Evolutionary conservation across 1,140 invertebrate species (phyloP).

Genomic region (Bombus waltoni): DNA sequence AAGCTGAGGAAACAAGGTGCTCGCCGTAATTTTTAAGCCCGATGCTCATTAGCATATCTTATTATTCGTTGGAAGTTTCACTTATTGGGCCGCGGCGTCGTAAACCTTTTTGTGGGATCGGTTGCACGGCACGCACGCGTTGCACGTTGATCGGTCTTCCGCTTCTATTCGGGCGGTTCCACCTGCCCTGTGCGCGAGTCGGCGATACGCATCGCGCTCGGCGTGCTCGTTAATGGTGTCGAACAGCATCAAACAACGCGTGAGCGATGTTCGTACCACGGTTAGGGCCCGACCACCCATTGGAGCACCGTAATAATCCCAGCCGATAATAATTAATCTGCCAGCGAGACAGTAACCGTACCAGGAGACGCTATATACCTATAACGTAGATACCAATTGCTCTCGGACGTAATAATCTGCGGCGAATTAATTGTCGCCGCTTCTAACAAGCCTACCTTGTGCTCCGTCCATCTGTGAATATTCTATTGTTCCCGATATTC

Average conservation of each 20-base stretch:
- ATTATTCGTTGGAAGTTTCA: not conserved
- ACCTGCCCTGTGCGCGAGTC: conserved; percentile 18
- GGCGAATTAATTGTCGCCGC: conserved; percentile 59
- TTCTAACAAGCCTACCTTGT: conserved; percentile 19
- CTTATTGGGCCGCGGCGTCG: not conserved
- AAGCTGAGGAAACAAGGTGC: not conserved
- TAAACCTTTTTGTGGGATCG: not conserved
- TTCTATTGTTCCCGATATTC: not conserved
- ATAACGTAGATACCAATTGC: conserved; percentile 59
- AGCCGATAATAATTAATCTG: conserved; percentile 67
- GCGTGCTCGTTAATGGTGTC: conserved; percentile 43
- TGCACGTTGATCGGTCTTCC: not conserved
- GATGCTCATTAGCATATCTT: not conserved
- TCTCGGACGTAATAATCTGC: conserved; percentile 63
- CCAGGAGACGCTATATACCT: conserved; percentile 32
- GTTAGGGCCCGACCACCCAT: conserved; percentile 59
- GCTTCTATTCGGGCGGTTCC: not conserved
- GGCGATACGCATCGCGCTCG: conserved; percentile 19
- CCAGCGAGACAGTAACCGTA: conserved; percentile 59
- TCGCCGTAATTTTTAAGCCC: not conserved
- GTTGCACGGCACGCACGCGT: not conserved
- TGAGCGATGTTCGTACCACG: conserved; percentile 61
- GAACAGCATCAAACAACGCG: conserved; percentile 56
- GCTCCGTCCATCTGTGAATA: not conserved
- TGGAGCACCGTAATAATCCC: conserved; percentile 61